Evolutionary conservation across 2,113 vertebrate genomes (phyloP).

Genomic region (Myotis yumanensis): DNA sequence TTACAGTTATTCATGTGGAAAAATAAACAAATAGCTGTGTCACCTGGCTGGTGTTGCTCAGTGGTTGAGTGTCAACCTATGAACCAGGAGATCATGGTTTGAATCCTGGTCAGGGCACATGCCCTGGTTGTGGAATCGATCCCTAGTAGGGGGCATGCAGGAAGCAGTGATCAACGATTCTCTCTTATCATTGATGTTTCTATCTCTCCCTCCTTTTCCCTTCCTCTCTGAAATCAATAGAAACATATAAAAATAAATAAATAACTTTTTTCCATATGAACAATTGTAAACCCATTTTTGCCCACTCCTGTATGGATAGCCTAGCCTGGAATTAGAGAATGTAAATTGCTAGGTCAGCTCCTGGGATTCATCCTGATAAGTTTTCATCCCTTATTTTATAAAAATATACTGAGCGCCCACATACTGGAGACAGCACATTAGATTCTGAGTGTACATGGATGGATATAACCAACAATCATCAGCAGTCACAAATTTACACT

Average conservation of each 20-base stretch:
- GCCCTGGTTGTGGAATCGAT: too few species aligned
- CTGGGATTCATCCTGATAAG: not conserved
- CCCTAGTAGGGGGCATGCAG: too few species aligned
- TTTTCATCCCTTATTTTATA: constrained; percentile 10
- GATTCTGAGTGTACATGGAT: not conserved
- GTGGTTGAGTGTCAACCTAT: too few species aligned
- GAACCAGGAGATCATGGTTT: too few species aligned
- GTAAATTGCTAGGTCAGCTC: not conserved
- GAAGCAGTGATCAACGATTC: too few species aligned
- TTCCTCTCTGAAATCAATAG: too few species aligned
- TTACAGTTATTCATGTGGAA: not conserved
- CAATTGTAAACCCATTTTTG: not conserved
- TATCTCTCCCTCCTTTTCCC: too few species aligned
- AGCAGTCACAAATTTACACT: not conserved
- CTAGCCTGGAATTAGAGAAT: not conserved
- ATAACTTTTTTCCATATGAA: not conserved
- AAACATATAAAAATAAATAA: not conserved
- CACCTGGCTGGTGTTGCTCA: too few species aligned
- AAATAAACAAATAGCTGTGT: not conserved
- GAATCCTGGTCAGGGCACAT: too few species aligned
- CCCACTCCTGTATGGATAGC: not conserved
- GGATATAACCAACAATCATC: not conserved
- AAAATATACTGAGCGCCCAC: not conserved
- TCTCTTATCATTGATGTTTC: too few species aligned
- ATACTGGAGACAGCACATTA: not conserved